Evolutionary conservation across 1,140 invertebrate species (phyloP).

Genomic region (Diachasmimorpha longicaudata): DNA sequence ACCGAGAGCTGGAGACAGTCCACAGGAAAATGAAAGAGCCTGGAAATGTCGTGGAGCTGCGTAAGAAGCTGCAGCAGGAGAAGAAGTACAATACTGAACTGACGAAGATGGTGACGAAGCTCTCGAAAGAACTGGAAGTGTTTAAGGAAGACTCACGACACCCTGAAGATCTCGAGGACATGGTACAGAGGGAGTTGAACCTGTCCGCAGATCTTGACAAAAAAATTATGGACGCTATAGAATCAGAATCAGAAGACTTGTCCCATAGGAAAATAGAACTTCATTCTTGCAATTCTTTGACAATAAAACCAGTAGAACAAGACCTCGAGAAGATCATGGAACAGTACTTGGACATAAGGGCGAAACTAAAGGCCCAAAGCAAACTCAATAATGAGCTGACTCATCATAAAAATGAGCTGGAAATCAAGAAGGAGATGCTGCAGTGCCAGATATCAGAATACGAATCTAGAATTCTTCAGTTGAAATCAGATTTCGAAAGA

Average conservation of each 20-base stretch:
- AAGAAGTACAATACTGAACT: conserved; percentile 47
- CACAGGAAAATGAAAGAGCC: conserved; percentile 63
- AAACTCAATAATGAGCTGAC: conserved; percentile 60
- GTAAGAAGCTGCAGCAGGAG: conserved; percentile 56
- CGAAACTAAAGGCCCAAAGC: conserved; percentile 40
- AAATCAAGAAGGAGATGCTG: conserved; percentile 51
- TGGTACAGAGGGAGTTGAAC: conserved; percentile 68
- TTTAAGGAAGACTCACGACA: conserved; percentile 39
- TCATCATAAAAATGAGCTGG: conserved; percentile 54
- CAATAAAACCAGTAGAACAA: conserved; percentile 32
- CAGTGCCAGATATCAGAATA: conserved; percentile 53
- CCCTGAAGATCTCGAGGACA: conserved; percentile 64
- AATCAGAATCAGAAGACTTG: conserved; percentile 53
- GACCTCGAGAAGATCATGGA: conserved; percentile 39
- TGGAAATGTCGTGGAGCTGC: conserved; percentile 56
- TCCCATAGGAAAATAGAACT: conserved; percentile 27
- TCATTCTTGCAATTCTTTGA: conserved; percentile 36
- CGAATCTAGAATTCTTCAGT: conserved; percentile 52
- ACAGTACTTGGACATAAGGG: conserved; percentile 37
- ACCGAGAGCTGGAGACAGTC: conserved; percentile 61
- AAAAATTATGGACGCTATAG: conserved; percentile 65
- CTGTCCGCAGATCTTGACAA: conserved; percentile 67
- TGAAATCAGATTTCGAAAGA: conserved; percentile 47
- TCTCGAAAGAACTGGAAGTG: conserved; percentile 50
- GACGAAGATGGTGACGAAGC: conserved; percentile 50